Percentiles rank a stretch among this genome's conserved stretches.
Conservation (phyloP, 2,888 invertebrate genomes). For the Zygothrica quintamaculata region DNA sequence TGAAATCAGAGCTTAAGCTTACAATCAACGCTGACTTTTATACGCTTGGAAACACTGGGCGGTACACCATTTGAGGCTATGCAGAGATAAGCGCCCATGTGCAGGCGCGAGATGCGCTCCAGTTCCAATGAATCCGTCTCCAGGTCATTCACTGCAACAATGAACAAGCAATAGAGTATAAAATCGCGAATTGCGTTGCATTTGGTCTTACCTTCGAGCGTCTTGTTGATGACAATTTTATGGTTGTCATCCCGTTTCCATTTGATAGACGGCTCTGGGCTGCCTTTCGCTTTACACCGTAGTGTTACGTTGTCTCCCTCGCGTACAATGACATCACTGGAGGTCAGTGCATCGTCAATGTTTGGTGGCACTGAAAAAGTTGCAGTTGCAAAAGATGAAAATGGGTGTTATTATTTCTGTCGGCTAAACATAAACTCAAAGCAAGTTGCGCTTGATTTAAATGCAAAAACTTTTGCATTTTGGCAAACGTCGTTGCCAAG, state of each 20-base stretch:
- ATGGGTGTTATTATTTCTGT: slow-evolving; percentile 49
- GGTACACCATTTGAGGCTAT: slow-evolving; percentile 94
- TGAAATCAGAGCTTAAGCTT: slow-evolving; percentile 86
- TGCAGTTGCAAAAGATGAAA: slow-evolving; percentile 78
- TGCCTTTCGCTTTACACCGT: slow-evolving; percentile 95
- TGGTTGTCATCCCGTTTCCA: slow-evolving; percentile 96
- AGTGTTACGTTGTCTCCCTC: slow-evolving; percentile 95
- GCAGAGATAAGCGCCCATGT: slow-evolving; percentile 96
- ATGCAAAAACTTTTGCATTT: slow-evolving; percentile 67
- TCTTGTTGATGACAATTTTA: slow-evolving; percentile 94
- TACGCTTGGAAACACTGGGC: slow-evolving; percentile 94
- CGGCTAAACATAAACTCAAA: slow-evolving; percentile 50
- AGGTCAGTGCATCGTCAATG: slow-evolving; percentile 94
- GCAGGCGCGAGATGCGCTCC: slow-evolving; percentile 92
- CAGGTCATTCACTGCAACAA: slow-evolving; percentile 90
- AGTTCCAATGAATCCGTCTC: slow-evolving; percentile 93
- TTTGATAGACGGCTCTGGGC: slow-evolving; percentile 94
- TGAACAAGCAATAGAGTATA: slow-evolving; percentile 12
- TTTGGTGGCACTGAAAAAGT: slow-evolving; percentile 91
- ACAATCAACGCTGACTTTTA: slow-evolving; percentile 97
- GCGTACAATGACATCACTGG: slow-evolving; percentile 94
- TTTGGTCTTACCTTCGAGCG: slow-evolving; percentile 87
- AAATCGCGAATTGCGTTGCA: slow-evolving; percentile 8
- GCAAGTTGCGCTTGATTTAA: slow-evolving; percentile 56
- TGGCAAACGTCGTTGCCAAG: slow-evolving; percentile 57